Percentiles rank a stretch among this genome's conserved stretches.
phyloP scores from a whole-genome alignment of 2,888 invertebrate genomes.

The Rosalia funebris region DNA sequence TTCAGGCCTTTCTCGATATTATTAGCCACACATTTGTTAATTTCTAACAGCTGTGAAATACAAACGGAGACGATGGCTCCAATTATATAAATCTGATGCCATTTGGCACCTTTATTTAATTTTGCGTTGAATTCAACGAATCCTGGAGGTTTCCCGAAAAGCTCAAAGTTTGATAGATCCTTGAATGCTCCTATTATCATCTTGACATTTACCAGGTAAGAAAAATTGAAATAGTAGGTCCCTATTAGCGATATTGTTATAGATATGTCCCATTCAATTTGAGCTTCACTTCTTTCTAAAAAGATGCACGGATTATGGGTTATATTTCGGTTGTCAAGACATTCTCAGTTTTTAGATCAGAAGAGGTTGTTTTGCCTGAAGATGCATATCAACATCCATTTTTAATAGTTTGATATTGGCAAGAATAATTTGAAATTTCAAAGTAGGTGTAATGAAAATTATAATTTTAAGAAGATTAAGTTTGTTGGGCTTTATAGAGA shows the following conservation, averaged over 20 bases:
- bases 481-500: too few species aligned
- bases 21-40: constrained; percentile 30
- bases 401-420: too few species aligned
- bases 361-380: too few species aligned
- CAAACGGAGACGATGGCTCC: neutral
- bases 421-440: too few species aligned
- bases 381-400: too few species aligned
- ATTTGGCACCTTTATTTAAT: constrained; percentile 29
- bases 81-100: constrained; percentile 23
- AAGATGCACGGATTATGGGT: neutral
- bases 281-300: neutral
- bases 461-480: too few species aligned
- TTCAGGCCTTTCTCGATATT: constrained; percentile 30
- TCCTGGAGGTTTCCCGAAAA: constrained; percentile 32
- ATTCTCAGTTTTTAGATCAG: too few species aligned
- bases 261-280: neutral
- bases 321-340: too few species aligned
- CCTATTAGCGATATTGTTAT: constrained; percentile 13
- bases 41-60: constrained; percentile 21
- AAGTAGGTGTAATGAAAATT: too few species aligned
- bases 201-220: constrained; percentile 3
- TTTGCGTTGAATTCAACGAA: constrained; percentile 26
- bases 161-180: constrained; percentile 28
- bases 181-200: constrained; percentile 13
- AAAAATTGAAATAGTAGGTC: constrained; percentile 21